Base-by-base conservation (phyloP, 2,888 invertebrate species). In the Steromphala cineraria region DNA sequence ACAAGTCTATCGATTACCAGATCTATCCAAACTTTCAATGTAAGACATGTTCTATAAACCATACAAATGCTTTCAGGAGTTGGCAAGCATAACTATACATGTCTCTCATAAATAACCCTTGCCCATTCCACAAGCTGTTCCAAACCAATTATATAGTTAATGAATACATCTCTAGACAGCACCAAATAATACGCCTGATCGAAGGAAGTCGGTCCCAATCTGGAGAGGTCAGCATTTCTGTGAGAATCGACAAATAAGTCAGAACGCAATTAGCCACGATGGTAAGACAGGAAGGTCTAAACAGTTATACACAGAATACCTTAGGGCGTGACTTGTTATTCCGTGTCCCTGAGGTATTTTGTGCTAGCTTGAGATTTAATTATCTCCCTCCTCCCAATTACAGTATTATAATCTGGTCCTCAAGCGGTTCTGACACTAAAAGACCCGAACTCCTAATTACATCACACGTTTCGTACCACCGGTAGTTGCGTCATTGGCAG, bases 341-440 rank as follows among this genome's bases (percentile, higher is more conserved):
- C 62, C 17, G 21, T 62, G 62, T 28, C 62, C 28, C 62, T 2
- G 62, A 28, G 62, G 24, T 17, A 21, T 24, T 17, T 24, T 8
- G 21, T n/a, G 24, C 62, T 28, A 28, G 13, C 17, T 62, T 17
- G 24, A 31, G 71, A 71, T 71, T 71, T 40, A 71, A 71, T 71
- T 71, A 71, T 71, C 36, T 40, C 40, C 36, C 71, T 71, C 67
- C 40, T 71, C 71, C 71, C 71, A 71, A 71, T 71, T 71, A 71
- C 71, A 36, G 36, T 13, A 40, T 71, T 31, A 71, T 71, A 40
- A 71, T 71, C 36, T 40, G 15, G 19, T 40, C 31, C 71, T 36
- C 31, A 2, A 19, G 36, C 36, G 71, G 13, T 17, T 8, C 71
- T 36, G 71, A 40, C 40, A 31, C 36, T 31, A 36, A 19, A 36